These are phyloP conservation scores for Epinephelus malabaricus DNA, from an alignment of 2,797 vertebrate genomes.

Conservation along the genomic window DNA sequence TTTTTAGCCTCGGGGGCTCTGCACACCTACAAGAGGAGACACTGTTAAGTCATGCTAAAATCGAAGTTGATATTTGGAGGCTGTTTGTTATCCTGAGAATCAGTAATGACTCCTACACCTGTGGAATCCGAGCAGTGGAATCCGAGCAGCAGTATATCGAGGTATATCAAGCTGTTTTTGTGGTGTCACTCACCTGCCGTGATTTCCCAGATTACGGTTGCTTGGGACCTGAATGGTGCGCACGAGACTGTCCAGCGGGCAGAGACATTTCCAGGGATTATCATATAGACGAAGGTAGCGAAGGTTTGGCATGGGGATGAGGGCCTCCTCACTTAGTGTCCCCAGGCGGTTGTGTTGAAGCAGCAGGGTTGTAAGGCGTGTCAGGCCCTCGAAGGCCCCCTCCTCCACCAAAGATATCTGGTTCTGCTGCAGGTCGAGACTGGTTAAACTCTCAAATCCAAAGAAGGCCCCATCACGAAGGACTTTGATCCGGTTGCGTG, in stretches of 20 bases:
- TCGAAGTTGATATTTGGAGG: slow-evolving; percentile 10
- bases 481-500: slow-evolving; percentile 91
- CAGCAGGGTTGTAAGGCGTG: slow-evolving; percentile 91
- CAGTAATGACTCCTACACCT: not conserved
- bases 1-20: slow-evolving; percentile 86
- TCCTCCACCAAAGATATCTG: slow-evolving; percentile 91
- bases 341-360: slow-evolving; percentile 94
- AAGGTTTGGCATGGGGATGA: slow-evolving; percentile 90
- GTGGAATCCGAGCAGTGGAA: slow-evolving; percentile 3
- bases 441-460: slow-evolving; percentile 89
- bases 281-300: slow-evolving; percentile 92
- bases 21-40: slow-evolving; percentile 81
- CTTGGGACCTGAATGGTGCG: slow-evolving; percentile 93
- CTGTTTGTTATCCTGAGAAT: slow-evolving; percentile 4
- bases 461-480: slow-evolving; percentile 90
- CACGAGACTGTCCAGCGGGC: slow-evolving; percentile 92
- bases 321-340: slow-evolving; percentile 89
- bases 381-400: slow-evolving; percentile 91
- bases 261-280: slow-evolving; percentile 95
- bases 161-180: not conserved
- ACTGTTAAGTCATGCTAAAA: not conserved
- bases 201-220: slow-evolving; percentile 93
- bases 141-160: not conserved
- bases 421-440: slow-evolving; percentile 96
- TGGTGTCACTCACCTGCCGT: slow-evolving; percentile 85